Evolutionary conservation across 1,140 invertebrate genomes (phyloP).

Genomic region (Cyclargus thomasi): DNA sequence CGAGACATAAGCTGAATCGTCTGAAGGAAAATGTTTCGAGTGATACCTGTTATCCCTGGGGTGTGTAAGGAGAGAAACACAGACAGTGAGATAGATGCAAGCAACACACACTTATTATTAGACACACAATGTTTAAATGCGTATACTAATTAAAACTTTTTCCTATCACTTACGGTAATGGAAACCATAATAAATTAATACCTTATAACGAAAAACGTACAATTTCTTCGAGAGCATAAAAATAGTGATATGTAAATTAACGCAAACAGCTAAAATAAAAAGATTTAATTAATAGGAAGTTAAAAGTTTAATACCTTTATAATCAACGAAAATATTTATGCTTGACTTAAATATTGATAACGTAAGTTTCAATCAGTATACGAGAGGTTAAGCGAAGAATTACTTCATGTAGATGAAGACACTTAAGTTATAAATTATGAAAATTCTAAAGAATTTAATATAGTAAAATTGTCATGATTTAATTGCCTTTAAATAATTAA

Average conservation of each 20-base stretch:
- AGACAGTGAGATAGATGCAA: constrained; percentile 72
- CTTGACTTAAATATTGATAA: background rate
- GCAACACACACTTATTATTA: constrained; percentile 50
- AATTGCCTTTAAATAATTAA: background rate
- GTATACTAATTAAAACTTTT: constrained; percentile 5
- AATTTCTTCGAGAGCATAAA: too few species aligned
- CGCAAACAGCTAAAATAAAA: too few species aligned
- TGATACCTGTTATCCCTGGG: constrained; percentile 73
- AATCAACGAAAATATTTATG: too few species aligned
- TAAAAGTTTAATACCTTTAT: too few species aligned
- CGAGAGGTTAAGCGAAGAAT: background rate
- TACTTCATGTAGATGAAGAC: background rate
- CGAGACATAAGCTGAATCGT: constrained; percentile 55
- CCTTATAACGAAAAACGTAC: too few species aligned
- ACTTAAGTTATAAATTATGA: background rate
- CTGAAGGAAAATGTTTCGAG: constrained; percentile 51
- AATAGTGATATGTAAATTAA: too few species aligned
- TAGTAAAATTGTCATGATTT: too few species aligned
- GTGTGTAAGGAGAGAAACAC: constrained; percentile 72
- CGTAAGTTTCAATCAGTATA: background rate
- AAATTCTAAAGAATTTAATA: too few species aligned
- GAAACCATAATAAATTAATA: too few species aligned
- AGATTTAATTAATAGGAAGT: too few species aligned
- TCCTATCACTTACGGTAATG: too few species aligned
- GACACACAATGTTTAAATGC: constrained; percentile 5